Evolutionary conservation across 2,888 invertebrate species (phyloP).

Genomic region (Gerosis bhagava): DNA sequence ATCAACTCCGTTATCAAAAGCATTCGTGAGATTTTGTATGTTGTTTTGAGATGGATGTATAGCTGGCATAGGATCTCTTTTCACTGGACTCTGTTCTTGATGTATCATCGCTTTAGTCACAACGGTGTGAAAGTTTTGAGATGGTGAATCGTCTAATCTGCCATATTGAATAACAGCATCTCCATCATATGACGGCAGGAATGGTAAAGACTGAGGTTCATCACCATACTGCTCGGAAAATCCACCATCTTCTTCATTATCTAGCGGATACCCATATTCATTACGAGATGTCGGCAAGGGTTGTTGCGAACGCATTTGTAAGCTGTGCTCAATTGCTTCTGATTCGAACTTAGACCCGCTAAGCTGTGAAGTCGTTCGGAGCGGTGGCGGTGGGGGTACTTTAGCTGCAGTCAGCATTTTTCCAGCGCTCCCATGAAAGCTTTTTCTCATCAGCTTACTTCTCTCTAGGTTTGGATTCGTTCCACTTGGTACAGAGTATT

Average conservation of each 20-base stretch:
- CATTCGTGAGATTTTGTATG: slow-evolving; percentile 63
- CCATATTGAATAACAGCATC: slow-evolving; percentile 60
- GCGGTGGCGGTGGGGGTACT: slow-evolving; percentile 92
- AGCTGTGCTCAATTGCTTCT: slow-evolving; percentile 76
- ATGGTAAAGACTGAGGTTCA: slow-evolving; percentile 85
- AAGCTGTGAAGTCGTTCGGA: slow-evolving; percentile 93
- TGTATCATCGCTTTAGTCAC: slow-evolving; percentile 94
- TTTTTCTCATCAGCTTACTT: slow-evolving; percentile 94
- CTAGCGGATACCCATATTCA: slow-evolving; percentile 48
- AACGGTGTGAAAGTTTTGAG: slow-evolving; percentile 85
- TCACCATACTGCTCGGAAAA: slow-evolving; percentile 76
- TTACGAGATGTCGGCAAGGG: slow-evolving; percentile 52
- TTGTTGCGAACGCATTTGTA: slow-evolving; percentile 67
- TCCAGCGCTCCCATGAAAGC: slow-evolving; percentile 92
- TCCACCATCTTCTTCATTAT: slow-evolving; percentile 72
- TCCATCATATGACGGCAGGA: slow-evolving; percentile 80
- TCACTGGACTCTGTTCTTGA: slow-evolving; percentile 89
- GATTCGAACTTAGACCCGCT: slow-evolving; percentile 85
- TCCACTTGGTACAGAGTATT: slow-evolving; percentile 85
- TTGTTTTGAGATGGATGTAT: slow-evolving; percentile 54
- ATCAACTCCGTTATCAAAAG: slow-evolving; percentile 80
- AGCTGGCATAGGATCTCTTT: slow-evolving; percentile 61
- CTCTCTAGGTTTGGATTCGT: slow-evolving; percentile 93
- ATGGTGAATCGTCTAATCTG: slow-evolving; percentile 63
- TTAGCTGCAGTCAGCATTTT: slow-evolving; percentile 92